Conservation (phyloP, 2,113 vertebrate species). For the Haemorhous mexicanus region DNA sequence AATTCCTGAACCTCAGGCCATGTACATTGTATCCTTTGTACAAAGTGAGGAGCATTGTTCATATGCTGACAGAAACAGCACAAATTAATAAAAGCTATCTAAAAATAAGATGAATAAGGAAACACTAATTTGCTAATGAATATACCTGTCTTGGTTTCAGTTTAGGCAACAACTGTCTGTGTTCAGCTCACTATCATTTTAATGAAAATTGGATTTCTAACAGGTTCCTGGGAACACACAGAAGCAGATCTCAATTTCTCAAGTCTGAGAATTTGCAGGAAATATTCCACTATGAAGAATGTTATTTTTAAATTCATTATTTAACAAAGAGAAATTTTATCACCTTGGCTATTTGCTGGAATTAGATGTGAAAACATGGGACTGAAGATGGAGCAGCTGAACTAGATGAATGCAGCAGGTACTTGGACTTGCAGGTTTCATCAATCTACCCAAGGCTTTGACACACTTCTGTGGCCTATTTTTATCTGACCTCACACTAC, state of each 20-base stretch:
- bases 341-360: background rate
- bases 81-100: background rate
- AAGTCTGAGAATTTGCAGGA: background rate
- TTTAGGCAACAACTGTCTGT: background rate
- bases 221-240: background rate
- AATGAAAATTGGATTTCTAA: background rate
- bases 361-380: background rate
- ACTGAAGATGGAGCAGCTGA: background rate
- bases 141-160: background rate
- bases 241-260: background rate
- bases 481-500: slow-evolving; percentile 50
- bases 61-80: background rate
- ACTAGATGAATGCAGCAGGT: background rate
- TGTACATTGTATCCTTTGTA: background rate
- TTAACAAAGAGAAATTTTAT: background rate
- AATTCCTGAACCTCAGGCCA: background rate
- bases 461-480: slow-evolving; percentile 46
- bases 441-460: background rate
- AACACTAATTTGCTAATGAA: background rate
- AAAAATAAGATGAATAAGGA: background rate
- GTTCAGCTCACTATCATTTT: background rate
- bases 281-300: background rate
- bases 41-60: background rate
- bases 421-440: background rate
- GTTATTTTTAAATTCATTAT: background rate